These are phyloP conservation scores for Campylomormyrus numenius DNA, from an alignment of 2,113 vertebrate species.

Conservation along the genomic window DNA sequence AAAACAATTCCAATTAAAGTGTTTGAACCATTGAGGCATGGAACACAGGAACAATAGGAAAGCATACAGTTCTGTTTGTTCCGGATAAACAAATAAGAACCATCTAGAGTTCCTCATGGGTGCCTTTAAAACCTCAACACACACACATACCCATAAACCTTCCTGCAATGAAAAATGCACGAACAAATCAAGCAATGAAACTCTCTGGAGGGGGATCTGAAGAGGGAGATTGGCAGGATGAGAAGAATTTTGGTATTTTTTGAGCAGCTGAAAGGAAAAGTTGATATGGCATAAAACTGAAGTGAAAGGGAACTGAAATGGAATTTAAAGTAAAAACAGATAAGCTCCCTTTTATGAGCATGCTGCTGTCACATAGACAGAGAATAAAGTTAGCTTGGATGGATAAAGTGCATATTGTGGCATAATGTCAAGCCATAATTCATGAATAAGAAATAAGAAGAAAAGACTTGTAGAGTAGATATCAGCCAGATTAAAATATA, in stretches of 20 bases:
- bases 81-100: neutral
- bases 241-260: neutral
- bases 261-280: neutral
- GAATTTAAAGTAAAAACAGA: slow-evolving; percentile 12
- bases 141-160: neutral
- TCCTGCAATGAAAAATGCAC: neutral
- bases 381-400: neutral
- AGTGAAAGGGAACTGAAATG: neutral
- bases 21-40: neutral
- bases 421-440: neutral
- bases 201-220: slow-evolving; percentile 15
- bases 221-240: neutral
- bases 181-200: slow-evolving; percentile 11
- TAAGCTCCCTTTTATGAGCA: neutral
- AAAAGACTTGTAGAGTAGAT: neutral
- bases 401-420: neutral
- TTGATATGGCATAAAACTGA: neutral
- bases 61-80: neutral
- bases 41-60: neutral
- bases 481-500: neutral
- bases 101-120: neutral
- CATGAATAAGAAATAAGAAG: neutral
- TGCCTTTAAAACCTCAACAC: neutral
- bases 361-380: neutral
- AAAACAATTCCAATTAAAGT: neutral